These are phyloP conservation scores for Cheirogaleus medius DNA, from an alignment of 2,113 vertebrate species.

Conservation along the genomic window DNA sequence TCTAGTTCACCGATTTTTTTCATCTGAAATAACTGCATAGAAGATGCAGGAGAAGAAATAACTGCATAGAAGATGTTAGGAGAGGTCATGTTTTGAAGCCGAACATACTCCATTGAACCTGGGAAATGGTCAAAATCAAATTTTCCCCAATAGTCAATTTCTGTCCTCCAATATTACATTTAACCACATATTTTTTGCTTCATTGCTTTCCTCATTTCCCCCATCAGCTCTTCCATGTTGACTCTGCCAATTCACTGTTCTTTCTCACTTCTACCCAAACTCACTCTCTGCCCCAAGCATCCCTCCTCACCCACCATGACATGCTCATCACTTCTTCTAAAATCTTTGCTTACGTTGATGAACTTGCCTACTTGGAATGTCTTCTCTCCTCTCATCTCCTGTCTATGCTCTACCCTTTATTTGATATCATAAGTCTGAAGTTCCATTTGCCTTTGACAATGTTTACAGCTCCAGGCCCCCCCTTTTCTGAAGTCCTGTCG, in stretches of 20 bases:
- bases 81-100: not conserved
- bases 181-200: not conserved
- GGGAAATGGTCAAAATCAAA: not conserved
- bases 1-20: not conserved
- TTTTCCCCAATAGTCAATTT: not conserved
- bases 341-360: not conserved
- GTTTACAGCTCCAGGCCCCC: not conserved
- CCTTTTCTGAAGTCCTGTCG: not conserved
- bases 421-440: not conserved
- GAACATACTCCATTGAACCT: not conserved
- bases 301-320: not conserved
- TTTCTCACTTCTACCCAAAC: not conserved
- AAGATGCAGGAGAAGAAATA: constrained; percentile 4
- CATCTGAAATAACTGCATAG: not conserved
- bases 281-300: not conserved
- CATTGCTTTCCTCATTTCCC: not conserved
- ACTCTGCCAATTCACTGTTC: not conserved
- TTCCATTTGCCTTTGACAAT: not conserved
- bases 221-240: not conserved
- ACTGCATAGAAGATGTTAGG: not conserved
- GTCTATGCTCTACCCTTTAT: not conserved
- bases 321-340: not conserved
- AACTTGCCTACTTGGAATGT: not conserved
- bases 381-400: not conserved
- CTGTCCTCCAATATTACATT: not conserved